Conservation (phyloP, 2,888 invertebrate species). For the Acrobasis consociella region DNA sequence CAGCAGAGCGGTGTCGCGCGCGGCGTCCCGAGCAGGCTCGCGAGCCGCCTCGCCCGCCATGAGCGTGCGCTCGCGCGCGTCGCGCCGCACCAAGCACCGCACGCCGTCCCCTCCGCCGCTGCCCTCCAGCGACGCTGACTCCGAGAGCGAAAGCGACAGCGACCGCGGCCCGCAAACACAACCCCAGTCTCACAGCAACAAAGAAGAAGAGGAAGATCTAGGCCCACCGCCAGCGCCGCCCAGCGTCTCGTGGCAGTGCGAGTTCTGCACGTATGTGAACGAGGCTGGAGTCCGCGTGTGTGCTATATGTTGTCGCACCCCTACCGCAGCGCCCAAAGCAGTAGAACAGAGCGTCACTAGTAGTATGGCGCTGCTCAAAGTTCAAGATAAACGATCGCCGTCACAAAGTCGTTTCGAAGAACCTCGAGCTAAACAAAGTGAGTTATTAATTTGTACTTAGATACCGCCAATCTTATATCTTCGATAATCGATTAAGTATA, state of each 20-base stretch:
- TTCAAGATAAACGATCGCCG: constrained; percentile 37
- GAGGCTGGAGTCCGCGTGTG: constrained; percentile 91
- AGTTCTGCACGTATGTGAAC: constrained; percentile 95
- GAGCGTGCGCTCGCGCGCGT: constrained; percentile 87
- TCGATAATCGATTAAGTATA: too few relatives aligned
- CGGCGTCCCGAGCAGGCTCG: constrained; percentile 83
- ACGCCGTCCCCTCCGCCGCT: constrained; percentile 70
- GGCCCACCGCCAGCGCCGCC: constrained; percentile 79
- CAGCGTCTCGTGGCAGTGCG: constrained; percentile 90
- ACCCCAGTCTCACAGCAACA: constrained; percentile 29
- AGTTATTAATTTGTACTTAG: constrained; percentile 48
- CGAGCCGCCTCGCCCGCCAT: constrained; percentile 87
- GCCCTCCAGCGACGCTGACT: constrained; percentile 84
- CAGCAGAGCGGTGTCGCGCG: constrained; percentile 70
- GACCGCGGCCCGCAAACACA: constrained; percentile 38
- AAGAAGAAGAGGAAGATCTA: constrained; percentile 49
- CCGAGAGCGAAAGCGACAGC: constrained; percentile 77
- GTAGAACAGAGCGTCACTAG: constrained; percentile 38
- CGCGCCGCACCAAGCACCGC: constrained; percentile 74
- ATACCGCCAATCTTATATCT: background rate
- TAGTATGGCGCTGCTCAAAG: constrained; percentile 44
- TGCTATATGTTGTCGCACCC: constrained; percentile 93
- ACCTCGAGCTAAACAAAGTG: constrained; percentile 80
- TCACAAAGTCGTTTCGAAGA: constrained; percentile 41
- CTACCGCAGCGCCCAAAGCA: constrained; percentile 65